Percentiles rank a stretch among this genome's conserved stretches.
Conservation (phyloP, 2,888 invertebrate genomes). For the Drosophila subquinaria region DNA sequence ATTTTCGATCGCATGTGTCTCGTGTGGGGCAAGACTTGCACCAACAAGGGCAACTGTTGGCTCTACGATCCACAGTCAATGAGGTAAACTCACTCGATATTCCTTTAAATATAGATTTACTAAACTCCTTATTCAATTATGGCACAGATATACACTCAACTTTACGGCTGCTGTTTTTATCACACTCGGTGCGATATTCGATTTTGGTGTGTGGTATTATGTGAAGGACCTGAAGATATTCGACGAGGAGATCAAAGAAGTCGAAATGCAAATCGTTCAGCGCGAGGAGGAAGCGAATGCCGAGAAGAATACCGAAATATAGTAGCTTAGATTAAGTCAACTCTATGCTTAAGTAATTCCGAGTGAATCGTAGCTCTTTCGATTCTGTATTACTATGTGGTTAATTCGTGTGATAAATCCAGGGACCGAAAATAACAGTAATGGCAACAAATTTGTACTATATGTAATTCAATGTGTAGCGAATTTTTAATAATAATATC, state of each 20-base stretch:
- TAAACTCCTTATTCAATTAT: neutral
- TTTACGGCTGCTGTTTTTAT: constrained; percentile 89
- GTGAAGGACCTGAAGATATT: constrained; percentile 90
- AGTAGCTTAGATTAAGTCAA: constrained; percentile 78
- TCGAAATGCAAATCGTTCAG: constrained; percentile 83
- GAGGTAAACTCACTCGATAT: constrained; percentile 68
- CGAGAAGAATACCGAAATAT: constrained; percentile 84
- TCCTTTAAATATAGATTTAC: neutral
- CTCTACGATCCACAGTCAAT: constrained; percentile 89
- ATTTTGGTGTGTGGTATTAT: constrained; percentile 89
- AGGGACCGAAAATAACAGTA: constrained; percentile 1
- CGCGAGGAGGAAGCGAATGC: constrained; percentile 82
- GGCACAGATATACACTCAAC: constrained; percentile 87
- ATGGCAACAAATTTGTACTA: neutral
- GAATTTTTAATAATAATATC: neutral
- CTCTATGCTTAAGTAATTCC: constrained; percentile 49
- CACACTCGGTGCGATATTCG: constrained; percentile 88
- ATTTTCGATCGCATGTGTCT: constrained; percentile 89
- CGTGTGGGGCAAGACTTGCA: constrained; percentile 91
- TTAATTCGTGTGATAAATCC: constrained; percentile 58
- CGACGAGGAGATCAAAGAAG: constrained; percentile 87
- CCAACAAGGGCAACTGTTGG: constrained; percentile 91
- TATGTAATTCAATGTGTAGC: neutral
- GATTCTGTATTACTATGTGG: constrained; percentile 31
- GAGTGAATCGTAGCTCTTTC: constrained; percentile 49